Percentiles rank a stretch among this genome's conserved stretches.
These are phyloP conservation scores for Linnaemya tessellans DNA, from an alignment of 2,888 invertebrate genomes.

Conservation along the genomic window DNA sequence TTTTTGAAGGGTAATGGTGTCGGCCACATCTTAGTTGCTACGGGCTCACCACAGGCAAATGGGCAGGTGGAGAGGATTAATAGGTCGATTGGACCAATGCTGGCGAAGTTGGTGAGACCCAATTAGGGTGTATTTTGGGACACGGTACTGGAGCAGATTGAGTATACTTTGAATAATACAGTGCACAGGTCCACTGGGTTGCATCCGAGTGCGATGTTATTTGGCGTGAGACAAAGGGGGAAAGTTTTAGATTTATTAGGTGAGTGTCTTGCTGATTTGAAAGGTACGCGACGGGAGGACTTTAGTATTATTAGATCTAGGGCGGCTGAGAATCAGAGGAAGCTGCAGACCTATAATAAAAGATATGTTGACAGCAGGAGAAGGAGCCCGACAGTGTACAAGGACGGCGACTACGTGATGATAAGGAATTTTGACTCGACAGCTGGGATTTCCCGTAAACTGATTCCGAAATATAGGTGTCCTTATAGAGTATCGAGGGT, in stretches of 20 bases:
- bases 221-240: background rate
- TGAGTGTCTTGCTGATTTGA: background rate
- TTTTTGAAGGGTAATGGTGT: background rate
- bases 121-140: constrained; percentile 5
- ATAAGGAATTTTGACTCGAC: constrained; percentile 1
- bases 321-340: background rate
- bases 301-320: background rate
- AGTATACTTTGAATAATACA: constrained; percentile 12
- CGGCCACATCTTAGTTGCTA: background rate
- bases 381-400: background rate
- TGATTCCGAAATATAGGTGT: too few relatives aligned
- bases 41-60: background rate
- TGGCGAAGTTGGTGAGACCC: constrained; percentile 2
- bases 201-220: constrained; percentile 23
- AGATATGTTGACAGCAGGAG: background rate
- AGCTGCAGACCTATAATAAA: background rate
- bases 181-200: background rate
- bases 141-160: background rate
- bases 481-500: too few relatives aligned
- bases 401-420: background rate
- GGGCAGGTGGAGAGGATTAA: constrained; percentile 9
- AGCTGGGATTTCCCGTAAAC: too few relatives aligned
- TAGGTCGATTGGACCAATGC: background rate
- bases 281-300: background rate
- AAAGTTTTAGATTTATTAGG: background rate